Percentiles rank a stretch among this genome's conserved stretches.
Conservation (phyloP, 1,140 invertebrate species). For the Dendroctonus valens region DNA sequence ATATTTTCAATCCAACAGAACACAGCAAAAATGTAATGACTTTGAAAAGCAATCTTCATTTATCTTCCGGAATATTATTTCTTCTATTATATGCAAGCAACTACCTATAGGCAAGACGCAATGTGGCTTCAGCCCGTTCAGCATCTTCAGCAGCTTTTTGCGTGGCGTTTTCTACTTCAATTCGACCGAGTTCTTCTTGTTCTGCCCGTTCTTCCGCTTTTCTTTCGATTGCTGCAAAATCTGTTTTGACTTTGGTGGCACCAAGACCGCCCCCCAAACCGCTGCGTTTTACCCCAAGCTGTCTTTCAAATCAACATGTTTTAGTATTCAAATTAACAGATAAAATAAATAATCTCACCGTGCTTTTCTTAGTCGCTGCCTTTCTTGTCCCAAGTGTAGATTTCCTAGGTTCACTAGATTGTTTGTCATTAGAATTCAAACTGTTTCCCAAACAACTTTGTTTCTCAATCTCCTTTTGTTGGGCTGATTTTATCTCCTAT, state of each 20-base stretch:
- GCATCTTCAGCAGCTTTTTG: constrained; percentile 53
- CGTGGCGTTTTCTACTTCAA: constrained; percentile 55
- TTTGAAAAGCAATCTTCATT: neutral
- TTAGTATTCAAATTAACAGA: neutral
- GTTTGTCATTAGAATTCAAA: too few species aligned
- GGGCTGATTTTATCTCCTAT: too few species aligned
- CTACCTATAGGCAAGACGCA: constrained; percentile 82
- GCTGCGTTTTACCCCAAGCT: constrained; percentile 83
- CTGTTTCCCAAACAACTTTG: too few species aligned
- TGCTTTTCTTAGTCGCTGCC: constrained; percentile 61
- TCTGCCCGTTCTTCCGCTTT: constrained; percentile 81
- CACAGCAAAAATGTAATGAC: neutral
- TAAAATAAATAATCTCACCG: constrained; percentile 50
- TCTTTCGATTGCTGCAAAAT: constrained; percentile 95
- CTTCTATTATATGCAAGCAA: neutral
- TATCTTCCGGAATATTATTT: neutral
- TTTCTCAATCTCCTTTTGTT: too few species aligned
- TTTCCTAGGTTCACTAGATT: constrained; percentile 57
- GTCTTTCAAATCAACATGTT: constrained; percentile 6
- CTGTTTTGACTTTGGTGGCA: constrained; percentile 91
- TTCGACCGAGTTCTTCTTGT: constrained; percentile 60
- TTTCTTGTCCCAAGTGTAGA: constrained; percentile 71
- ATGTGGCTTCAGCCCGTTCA: constrained; percentile 66
- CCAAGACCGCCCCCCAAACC: constrained; percentile 85
- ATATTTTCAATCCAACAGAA: neutral